Percentiles rank a stretch among this genome's conserved stretches.
phyloP scores from a whole-genome alignment of 2,113 vertebrate genomes.

The Colossoma macropomum region DNA sequence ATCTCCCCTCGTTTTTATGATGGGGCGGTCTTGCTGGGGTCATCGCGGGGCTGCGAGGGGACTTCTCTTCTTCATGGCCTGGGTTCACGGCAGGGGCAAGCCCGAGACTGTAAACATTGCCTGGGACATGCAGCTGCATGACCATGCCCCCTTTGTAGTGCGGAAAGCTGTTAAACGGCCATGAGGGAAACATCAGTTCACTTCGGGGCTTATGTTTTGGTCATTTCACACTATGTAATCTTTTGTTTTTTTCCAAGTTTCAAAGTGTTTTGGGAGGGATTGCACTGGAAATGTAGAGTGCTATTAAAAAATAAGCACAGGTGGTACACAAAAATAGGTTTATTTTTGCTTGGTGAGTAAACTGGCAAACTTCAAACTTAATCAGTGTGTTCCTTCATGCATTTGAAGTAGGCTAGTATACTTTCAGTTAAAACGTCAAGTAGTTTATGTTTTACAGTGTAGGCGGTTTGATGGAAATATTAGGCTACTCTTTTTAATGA shows the following conservation, averaged over 20 bases:
- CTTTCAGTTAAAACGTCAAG: too few species aligned
- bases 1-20: slow-evolving; percentile 71
- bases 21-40: slow-evolving; percentile 74
- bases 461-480: too few species aligned
- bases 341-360: too few species aligned
- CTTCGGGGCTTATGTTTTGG: slow-evolving; percentile 10
- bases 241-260: background rate
- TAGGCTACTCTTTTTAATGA: too few species aligned
- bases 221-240: slow-evolving; percentile 22
- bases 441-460: too few species aligned
- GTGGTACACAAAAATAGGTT: too few species aligned
- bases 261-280: slow-evolving; percentile 55
- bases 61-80: slow-evolving; percentile 61
- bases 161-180: slow-evolving; percentile 44
- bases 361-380: too few species aligned
- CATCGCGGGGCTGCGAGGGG: slow-evolving; percentile 76
- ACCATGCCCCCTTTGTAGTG: slow-evolving; percentile 44
- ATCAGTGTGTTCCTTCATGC: too few species aligned
- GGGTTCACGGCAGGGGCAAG: slow-evolving; percentile 80
- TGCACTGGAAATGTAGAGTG: background rate
- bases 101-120: slow-evolving; percentile 80
- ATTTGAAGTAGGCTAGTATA: too few species aligned
- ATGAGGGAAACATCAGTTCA: slow-evolving; percentile 39
- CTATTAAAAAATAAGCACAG: too few species aligned
- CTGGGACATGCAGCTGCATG: slow-evolving; percentile 44